Conservation (phyloP, 1,140 invertebrate genomes). For the Drosophila mayri region DNA sequence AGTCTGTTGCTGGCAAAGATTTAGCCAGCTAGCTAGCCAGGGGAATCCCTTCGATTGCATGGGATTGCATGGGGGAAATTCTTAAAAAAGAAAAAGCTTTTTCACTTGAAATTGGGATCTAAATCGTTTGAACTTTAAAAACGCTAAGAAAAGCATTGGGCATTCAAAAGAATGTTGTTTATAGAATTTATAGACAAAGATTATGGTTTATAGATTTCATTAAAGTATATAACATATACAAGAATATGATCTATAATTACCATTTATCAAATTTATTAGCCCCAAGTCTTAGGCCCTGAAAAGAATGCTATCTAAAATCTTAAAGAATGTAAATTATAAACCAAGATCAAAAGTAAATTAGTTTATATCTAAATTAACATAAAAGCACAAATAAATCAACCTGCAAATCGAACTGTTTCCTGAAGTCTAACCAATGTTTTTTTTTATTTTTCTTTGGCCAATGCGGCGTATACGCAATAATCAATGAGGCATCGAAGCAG, state of each 20-base stretch:
- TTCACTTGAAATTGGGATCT: neutral
- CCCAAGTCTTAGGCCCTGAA: neutral
- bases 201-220: neutral
- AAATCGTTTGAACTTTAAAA: neutral
- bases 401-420: neutral
- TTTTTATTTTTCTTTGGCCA: neutral
- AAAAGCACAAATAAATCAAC: neutral
- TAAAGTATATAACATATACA: neutral
- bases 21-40: neutral
- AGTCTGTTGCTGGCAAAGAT: slow-evolving; percentile 13
- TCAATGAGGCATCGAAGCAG: slow-evolving; percentile 24
- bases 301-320: neutral
- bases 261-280: neutral
- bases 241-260: neutral
- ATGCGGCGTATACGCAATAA: slow-evolving; percentile 45
- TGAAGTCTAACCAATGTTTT: neutral
- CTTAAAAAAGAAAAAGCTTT: too few relatives aligned
- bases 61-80: neutral
- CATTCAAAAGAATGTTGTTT: neutral
- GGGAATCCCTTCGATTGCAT: slow-evolving; percentile 11
- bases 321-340: neutral
- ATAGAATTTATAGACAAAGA: neutral
- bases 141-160: neutral
- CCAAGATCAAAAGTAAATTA: neutral
- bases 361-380: neutral